Percentiles rank a stretch among this genome's conserved stretches.
These are phyloP conservation scores for Lymantria dispar DNA, from an alignment of 2,888 invertebrate genomes.

Conservation along the genomic window DNA sequence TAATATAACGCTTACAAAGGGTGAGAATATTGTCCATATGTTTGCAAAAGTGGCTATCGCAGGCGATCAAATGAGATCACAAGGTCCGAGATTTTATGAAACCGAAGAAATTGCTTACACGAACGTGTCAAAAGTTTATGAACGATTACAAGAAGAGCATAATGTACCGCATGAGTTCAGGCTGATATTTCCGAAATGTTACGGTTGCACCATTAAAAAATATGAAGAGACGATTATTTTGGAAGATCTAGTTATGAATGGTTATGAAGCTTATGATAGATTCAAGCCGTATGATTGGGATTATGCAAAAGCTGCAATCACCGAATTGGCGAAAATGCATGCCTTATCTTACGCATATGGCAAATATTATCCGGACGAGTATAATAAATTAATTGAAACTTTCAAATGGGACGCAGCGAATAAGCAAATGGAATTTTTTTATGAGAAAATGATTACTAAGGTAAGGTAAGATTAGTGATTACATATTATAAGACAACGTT, in stretches of 20 bases:
- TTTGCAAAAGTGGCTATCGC: conserved; percentile 34
- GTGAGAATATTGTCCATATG: conserved; percentile 27
- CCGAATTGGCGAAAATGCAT: conserved; percentile 49
- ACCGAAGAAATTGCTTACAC: conserved; percentile 27
- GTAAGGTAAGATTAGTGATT: no score
- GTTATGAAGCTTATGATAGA: conserved; percentile 40
- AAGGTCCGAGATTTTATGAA: conserved; percentile 12
- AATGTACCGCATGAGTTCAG: conserved; percentile 29
- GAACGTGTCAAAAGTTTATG: conserved; percentile 15
- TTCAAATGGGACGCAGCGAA: not conserved
- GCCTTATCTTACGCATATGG: conserved; percentile 48
- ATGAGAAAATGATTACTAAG: not conserved
- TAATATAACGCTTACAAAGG: conserved; percentile 23
- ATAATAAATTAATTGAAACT: conserved; percentile 3
- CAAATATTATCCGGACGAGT: conserved; percentile 39
- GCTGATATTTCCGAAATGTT: conserved; percentile 33
- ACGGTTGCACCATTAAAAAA: conserved; percentile 26
- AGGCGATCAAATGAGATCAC: conserved; percentile 34
- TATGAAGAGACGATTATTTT: conserved; percentile 46
- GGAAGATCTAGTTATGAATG: conserved; percentile 36
- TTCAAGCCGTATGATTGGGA: conserved; percentile 38
- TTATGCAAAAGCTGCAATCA: conserved; percentile 34
- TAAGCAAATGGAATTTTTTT: not conserved
- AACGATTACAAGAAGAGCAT: conserved; percentile 21
- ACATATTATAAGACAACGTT: no score